Evolutionary conservation across 2,888 invertebrate species (phyloP).

Genomic region (Hypomecis atomaria): DNA sequence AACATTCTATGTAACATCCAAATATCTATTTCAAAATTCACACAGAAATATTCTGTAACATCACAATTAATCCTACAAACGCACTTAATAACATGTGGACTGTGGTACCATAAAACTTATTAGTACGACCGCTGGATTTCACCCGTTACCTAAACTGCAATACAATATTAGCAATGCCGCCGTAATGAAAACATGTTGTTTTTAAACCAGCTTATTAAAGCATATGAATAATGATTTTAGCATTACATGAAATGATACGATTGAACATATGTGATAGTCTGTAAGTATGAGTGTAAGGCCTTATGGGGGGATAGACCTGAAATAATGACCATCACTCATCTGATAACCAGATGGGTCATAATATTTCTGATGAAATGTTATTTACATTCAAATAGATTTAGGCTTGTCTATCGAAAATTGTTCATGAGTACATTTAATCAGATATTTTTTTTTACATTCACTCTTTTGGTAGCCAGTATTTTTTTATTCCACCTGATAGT

Average conservation of each 20-base stretch:
- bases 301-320: no score
- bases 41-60: not conserved
- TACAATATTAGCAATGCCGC: constrained; percentile 64
- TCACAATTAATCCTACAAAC: constrained; percentile 19
- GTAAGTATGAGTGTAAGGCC: constrained; percentile 14
- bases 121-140: constrained; percentile 49
- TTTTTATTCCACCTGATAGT: no score
- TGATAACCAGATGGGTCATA: no score
- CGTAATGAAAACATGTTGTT: constrained; percentile 81
- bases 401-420: no score
- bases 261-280: constrained; percentile 52
- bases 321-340: no score
- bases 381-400: no score
- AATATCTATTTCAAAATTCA: not conserved
- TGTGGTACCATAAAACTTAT: constrained; percentile 30
- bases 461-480: no score
- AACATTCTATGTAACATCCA: not conserved
- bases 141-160: constrained; percentile 58
- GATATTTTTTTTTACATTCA: no score
- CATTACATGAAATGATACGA: constrained; percentile 59
- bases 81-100: constrained; percentile 19
- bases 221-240: constrained; percentile 76
- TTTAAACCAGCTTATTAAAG: constrained; percentile 81
- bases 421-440: no score
- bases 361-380: no score